Evolutionary conservation across 2,888 invertebrate genomes (phyloP).

Genomic region (Apomyelois bistriatella): DNA sequence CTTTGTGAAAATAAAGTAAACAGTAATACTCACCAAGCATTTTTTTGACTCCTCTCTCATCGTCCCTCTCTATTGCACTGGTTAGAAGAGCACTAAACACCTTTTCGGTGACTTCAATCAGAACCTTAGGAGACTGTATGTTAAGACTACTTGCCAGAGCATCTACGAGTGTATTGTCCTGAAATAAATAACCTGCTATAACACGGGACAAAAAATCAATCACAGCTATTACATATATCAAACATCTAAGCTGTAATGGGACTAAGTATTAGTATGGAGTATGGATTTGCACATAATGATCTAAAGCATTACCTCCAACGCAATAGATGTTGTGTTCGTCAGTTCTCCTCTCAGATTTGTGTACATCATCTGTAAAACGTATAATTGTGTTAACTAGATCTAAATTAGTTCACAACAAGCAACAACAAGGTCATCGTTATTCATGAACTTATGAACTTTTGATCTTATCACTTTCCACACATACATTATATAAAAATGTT

Average conservation of each 20-base stretch:
- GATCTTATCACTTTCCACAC: neutral
- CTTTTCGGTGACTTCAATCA: slow-evolving; percentile 61
- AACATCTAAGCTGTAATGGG: no score
- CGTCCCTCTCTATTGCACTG: slow-evolving; percentile 61
- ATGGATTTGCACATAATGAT: no score
- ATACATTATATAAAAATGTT: neutral
- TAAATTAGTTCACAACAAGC: neutral
- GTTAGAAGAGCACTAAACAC: slow-evolving; percentile 61
- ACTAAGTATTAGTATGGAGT: no score
- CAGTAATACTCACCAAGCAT: slow-evolving; percentile 53
- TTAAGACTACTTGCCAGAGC: slow-evolving; percentile 77
- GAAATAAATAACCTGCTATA: slow-evolving; percentile 17
- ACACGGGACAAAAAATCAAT: neutral
- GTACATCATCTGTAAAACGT: slow-evolving; percentile 83
- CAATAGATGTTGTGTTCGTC: slow-evolving; percentile 69
- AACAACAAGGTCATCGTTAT: no score
- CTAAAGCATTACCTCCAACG: slow-evolving; percentile 44
- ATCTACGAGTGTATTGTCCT: slow-evolving; percentile 78
- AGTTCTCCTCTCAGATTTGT: slow-evolving; percentile 90
- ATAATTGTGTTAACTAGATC: neutral
- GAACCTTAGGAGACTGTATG: slow-evolving; percentile 69
- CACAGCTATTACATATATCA: no score
- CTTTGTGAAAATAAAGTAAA: no score
- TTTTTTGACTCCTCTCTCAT: slow-evolving; percentile 52
- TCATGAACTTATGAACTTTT: no score